Base-by-base conservation (phyloP, 2,113 vertebrate species). In the Pristiophorus japonicus region DNA sequence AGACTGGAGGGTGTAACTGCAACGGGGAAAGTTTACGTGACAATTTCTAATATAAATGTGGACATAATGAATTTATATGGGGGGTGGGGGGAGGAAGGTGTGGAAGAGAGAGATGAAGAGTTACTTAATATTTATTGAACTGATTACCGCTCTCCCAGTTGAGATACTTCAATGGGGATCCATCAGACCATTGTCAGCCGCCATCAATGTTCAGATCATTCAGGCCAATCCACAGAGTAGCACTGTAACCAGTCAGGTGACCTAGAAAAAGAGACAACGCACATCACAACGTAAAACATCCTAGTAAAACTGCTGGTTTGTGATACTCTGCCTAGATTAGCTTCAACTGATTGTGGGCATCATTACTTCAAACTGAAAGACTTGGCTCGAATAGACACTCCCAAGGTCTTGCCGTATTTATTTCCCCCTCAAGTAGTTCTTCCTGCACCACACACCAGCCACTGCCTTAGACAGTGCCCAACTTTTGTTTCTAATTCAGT, bases 121-220 rank as follows among this genome's bases (percentile, higher is more conserved):
- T 91, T 63, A 63, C 16, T 91, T 63, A 65, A 38, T 63, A 81
- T 92, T 63, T 38, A n/a, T 30, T 7, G 42, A 70, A 70, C 55
- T 85, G 81, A 98, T 98, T 97, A 99, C 99, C 99, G 92, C 96
- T 97, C 96, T 99, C 99, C 99, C 99, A 99, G 98, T 99, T 99
- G 96, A 99, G 98, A 97, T 98, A 99, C 96, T 99, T 99, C 93
- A 99, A 98, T 4, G 99, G 99, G 0, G 98, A 98, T 78, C 98
- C 98, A 97, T 99, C 99, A 0, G 98, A 98, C 99, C 99, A 99
- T 96, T 99, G 99, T 99, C 99, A 99, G 96, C 98, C 99, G 18
- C 99, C 99, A 0, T 98, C 98, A 96, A 98, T 98, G 97, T 99
- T 99, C 97, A 99, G 96, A 97, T 99, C 99, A 0, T 99, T 99